Conservation (phyloP, 2,113 vertebrate genomes). For the Antechinus stuartii region DNA sequence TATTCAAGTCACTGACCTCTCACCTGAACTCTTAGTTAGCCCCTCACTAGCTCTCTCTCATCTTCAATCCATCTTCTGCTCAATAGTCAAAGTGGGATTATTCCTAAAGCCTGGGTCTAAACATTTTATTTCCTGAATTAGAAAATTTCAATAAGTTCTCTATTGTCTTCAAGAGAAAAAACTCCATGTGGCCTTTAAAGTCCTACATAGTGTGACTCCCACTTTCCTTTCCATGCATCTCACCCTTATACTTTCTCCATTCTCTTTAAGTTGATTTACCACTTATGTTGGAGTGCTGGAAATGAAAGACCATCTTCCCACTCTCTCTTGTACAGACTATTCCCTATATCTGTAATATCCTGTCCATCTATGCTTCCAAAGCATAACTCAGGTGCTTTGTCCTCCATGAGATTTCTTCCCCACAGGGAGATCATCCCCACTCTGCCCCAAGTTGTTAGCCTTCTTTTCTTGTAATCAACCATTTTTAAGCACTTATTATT, state of each 20-base stretch:
- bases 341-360: neutral
- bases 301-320: neutral
- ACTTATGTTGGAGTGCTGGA: neutral
- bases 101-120: neutral
- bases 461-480: neutral
- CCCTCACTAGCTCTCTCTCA: neutral
- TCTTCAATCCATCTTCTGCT: neutral
- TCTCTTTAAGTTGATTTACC: neutral
- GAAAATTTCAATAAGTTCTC: neutral
- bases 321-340: neutral
- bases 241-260: neutral
- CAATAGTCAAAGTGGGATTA: neutral
- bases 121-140: neutral
- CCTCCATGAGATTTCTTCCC: neutral
- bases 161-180: neutral
- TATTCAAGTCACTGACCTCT: neutral
- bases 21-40: neutral
- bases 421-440: neutral
- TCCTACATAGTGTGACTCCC: neutral
- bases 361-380: neutral
- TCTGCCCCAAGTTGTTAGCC: neutral
- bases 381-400: neutral
- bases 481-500: neutral
- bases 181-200: neutral
- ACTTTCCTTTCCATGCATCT: neutral